Conservation (phyloP, 2,888 invertebrate genomes). For the Mythimna pallens region DNA sequence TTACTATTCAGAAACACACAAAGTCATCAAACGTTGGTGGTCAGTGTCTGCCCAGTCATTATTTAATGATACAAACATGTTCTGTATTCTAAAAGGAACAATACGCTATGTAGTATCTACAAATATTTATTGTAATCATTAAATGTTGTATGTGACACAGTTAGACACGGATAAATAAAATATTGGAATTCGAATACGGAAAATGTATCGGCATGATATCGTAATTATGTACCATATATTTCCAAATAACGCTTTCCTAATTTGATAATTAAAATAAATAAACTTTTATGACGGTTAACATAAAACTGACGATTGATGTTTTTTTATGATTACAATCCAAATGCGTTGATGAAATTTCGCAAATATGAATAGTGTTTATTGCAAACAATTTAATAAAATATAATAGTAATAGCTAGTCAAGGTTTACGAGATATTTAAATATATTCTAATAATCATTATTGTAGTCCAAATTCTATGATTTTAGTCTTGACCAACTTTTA, state of each 20-base stretch:
- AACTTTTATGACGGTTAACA: conserved; percentile 38
- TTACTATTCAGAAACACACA: conserved; percentile 54
- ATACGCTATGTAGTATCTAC: conserved; percentile 12
- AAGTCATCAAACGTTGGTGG: conserved; percentile 57
- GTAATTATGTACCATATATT: conserved; percentile 11
- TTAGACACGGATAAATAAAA: not conserved
- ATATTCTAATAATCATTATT: conserved; percentile 4
- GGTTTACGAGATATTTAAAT: conserved; percentile 41
- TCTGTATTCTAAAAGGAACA: conserved; percentile 1
- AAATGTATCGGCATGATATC: not conserved
- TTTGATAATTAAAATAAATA: conserved; percentile 43
- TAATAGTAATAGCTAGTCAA: conserved; percentile 40
- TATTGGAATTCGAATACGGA: not conserved
- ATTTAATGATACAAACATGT: conserved; percentile 40
- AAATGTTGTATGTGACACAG: conserved; percentile 22
- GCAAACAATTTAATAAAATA: conserved; percentile 41
- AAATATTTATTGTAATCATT: conserved; percentile 20
- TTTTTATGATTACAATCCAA: conserved; percentile 53
- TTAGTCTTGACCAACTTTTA: conserved; percentile 12
- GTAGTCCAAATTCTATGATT: conserved; percentile 9
- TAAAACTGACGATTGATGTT: conserved; percentile 36
- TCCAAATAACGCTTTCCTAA: conserved; percentile 30
- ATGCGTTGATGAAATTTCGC: conserved; percentile 43
- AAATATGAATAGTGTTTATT: conserved; percentile 52
- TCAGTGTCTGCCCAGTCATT: conserved; percentile 52